phyloP scores from a whole-genome alignment of 2,888 invertebrate species.

The Tachina fera region DNA sequence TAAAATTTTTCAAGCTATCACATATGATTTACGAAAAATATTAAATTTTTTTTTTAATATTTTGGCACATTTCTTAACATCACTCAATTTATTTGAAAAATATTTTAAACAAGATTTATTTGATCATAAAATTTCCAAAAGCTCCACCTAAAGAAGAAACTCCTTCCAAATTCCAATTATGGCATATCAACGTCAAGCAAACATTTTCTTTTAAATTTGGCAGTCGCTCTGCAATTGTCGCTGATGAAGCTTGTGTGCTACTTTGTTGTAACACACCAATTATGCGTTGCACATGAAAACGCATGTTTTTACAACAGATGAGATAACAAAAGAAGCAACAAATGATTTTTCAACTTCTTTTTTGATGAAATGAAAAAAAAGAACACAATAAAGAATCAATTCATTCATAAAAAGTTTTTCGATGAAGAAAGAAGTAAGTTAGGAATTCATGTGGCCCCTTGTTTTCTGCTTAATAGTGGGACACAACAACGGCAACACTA shows the following conservation, averaged over 20 bases:
- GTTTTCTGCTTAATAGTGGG: conserved; percentile 36
- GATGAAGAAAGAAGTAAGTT: conserved; percentile 1
- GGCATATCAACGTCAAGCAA: neutral
- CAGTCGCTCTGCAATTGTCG: conserved; percentile 40
- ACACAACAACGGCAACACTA: neutral
- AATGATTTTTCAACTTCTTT: conserved; percentile 5
- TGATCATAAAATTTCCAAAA: neutral
- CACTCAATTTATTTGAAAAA: neutral
- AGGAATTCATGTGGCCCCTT: conserved; percentile 53
- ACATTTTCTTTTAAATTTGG: conserved; percentile 11
- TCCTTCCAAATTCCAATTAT: neutral
- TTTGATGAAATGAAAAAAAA: neutral
- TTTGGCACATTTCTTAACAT: too few species aligned
- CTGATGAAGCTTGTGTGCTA: conserved; percentile 14
- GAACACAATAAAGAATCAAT: conserved; percentile 39
- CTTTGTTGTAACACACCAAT: conserved; percentile 33
- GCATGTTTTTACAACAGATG: conserved; percentile 43
- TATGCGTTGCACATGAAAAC: neutral
- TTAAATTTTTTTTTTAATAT: too few species aligned
- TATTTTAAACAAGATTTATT: neutral
- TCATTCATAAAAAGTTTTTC: conserved; percentile 64
- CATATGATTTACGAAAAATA: too few species aligned
- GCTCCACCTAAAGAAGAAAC: neutral
- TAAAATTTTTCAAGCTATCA: too few species aligned
- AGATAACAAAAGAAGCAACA: conserved; percentile 42